Conservation (phyloP, 2,113 vertebrate genomes). For the Calcarius ornatus region DNA sequence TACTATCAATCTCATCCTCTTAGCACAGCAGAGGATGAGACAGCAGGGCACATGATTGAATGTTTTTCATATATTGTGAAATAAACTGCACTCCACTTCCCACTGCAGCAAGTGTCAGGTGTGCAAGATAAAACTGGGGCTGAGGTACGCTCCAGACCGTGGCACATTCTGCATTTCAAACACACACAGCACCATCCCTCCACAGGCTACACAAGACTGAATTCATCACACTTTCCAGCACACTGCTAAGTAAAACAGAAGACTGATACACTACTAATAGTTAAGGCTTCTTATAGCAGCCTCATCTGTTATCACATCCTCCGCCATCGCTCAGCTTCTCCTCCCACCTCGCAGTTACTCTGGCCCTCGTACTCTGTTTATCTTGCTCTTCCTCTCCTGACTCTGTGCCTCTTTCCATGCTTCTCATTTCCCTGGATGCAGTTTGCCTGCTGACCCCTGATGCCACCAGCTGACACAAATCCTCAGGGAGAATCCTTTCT, state of each 20-base stretch:
- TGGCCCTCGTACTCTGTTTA: conserved; percentile 29
- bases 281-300: conserved; percentile 39
- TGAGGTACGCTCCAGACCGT: background rate
- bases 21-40: background rate
- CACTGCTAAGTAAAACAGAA: conserved; percentile 42
- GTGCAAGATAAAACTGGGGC: conserved; percentile 19
- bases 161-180: background rate
- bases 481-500: background rate
- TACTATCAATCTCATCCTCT: conserved; percentile 46
- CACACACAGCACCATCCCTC: background rate
- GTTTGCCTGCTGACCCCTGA: background rate
- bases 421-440: background rate
- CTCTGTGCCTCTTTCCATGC: background rate
- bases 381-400: conserved; percentile 14
- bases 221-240: background rate
- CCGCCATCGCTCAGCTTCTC: background rate
- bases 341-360: conserved; percentile 40
- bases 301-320: conserved; percentile 58
- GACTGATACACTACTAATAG: conserved; percentile 50
- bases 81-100: conserved; percentile 16
- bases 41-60: conserved; percentile 31
- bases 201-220: background rate
- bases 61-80: conserved; percentile 37
- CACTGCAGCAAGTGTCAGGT: conserved; percentile 20
- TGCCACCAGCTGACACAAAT: background rate